phyloP scores from a whole-genome alignment of 2,113 vertebrate genomes.

The Nothocercus nigrocapillus region DNA sequence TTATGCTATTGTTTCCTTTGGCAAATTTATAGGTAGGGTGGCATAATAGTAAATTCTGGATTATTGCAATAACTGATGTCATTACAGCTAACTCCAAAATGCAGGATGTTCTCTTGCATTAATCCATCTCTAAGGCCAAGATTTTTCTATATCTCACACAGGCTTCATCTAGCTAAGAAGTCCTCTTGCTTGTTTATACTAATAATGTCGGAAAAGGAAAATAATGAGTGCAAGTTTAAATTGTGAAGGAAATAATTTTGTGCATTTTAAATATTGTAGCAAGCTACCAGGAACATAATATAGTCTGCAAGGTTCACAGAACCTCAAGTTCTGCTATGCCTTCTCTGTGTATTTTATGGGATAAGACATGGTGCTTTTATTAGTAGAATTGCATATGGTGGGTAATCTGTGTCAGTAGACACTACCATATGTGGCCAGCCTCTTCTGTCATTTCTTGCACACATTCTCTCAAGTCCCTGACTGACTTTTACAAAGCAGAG shows the following conservation, averaged over 20 bases:
- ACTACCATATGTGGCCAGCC: background rate
- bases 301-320: background rate
- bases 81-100: background rate
- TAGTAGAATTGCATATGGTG: background rate
- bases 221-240: background rate
- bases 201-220: background rate
- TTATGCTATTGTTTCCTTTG: background rate
- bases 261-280: background rate
- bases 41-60: background rate
- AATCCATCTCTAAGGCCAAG: background rate
- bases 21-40: background rate
- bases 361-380: background rate
- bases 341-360: background rate
- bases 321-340: background rate
- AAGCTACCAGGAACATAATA: background rate
- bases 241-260: background rate
- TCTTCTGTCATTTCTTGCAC: conserved; percentile 34
- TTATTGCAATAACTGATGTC: background rate
- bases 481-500: conserved; percentile 7
- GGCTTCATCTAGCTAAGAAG: background rate
- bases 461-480: background rate
- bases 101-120: background rate
- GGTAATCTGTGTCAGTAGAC: conserved; percentile 3
- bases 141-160: background rate
- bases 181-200: background rate